phyloP scores from a whole-genome alignment of 2,797 vertebrate species.

The Ceryle rudis region DNA sequence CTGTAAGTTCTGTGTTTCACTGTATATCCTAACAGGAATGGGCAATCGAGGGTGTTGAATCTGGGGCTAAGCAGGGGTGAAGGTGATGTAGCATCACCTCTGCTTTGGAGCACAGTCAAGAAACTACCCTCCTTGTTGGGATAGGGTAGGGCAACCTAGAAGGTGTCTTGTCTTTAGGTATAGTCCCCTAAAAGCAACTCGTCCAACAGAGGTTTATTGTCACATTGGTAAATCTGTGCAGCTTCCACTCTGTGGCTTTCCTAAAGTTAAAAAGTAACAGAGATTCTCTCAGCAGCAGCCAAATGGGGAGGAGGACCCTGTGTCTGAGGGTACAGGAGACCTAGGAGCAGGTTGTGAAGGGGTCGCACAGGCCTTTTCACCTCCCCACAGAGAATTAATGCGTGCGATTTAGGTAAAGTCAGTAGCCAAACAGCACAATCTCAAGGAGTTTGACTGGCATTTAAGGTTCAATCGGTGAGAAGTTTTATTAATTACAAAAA shows the following conservation, averaged over 20 bases:
- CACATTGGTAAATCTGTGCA: background rate
- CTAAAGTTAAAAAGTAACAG: background rate
- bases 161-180: background rate
- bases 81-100: background rate
- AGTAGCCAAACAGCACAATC: background rate
- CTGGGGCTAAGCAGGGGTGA: background rate
- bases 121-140: background rate
- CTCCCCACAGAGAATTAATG: background rate
- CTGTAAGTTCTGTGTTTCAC: background rate
- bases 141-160: background rate
- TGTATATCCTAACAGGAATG: background rate
- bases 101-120: background rate
- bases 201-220: background rate
- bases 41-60: background rate
- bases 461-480: background rate
- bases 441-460: background rate
- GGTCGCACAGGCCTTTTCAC: accelerated
- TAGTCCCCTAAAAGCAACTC: background rate
- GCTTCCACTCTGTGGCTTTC: background rate
- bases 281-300: background rate
- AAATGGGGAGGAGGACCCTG: accelerated
- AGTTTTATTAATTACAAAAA: background rate
- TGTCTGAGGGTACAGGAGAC: background rate
- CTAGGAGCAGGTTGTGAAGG: background rate
- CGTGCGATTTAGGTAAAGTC: background rate